Base-by-base conservation (phyloP, 2,797 vertebrate genomes). In the Manis pentadactyla region DNA sequence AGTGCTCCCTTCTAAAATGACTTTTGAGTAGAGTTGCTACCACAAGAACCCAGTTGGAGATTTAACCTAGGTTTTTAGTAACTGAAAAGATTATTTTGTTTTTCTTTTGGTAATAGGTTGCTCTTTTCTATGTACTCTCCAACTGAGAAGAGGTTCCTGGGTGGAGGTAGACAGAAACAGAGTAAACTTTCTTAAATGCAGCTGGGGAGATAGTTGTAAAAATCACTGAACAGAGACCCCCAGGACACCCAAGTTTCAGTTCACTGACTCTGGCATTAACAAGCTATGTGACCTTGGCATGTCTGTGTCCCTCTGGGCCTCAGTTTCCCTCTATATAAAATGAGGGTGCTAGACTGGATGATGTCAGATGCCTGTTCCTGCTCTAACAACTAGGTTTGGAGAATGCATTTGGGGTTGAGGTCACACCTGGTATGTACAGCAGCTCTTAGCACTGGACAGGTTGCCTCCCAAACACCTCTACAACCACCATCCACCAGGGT, bases 21-120 rank as follows among this genome's bases (percentile, higher is more conserved):
- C 13, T 88, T 93, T 69, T 69, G 34, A 94, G 31, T 18, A 77
- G 69, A 86, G 12, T 23, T 89, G 19, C 23, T 89, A 73, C 31
- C 51, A 68, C 42, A 89, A 87, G 64, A 95, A 68, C 55, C 27
- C 21, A 92, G 55, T 2, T 89, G 71, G 64, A 87, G 49, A 71
- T 66, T 89, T 66, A 93, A 92, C 85, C 39, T 59, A 77, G 84
- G 34, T 27, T 88, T 71, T 95, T 61, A 71, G 74, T 61, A 94
- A 81, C 23, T 81, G 63, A 75, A 83, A 93, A 84, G 17, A 51
- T 53, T 69, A 46, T 66, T 83, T 84, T 66, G 18, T 46, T 91
- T 64, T 91, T 73, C 39, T 77, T 91, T 83, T 71, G 61, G 39
- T 53, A 27, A 42, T 84, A 49, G 25, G 78, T 94, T 86, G 19